Evolutionary conservation across 2,797 vertebrate species (phyloP).

Genomic region (Crocodylus rhombifer): DNA sequence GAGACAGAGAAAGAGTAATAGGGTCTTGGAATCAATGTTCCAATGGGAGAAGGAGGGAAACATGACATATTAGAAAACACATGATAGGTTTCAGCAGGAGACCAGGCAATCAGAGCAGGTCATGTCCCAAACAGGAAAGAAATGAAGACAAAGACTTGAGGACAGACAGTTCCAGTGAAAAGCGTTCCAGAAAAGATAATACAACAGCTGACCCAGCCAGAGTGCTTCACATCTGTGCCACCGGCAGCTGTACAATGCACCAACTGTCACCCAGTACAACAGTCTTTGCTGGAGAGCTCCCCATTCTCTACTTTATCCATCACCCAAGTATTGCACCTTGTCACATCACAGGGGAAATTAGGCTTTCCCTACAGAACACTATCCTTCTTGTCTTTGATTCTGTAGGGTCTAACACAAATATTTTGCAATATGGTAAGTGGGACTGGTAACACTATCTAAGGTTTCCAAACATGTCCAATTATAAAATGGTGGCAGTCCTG

Average conservation of each 20-base stretch:
- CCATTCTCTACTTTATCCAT: not conserved
- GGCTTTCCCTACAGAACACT: not conserved
- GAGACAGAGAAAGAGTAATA: not conserved
- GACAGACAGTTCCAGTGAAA: not conserved
- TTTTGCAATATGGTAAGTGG: not conserved
- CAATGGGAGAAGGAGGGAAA: too few relatives aligned
- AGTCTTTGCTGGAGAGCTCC: not conserved
- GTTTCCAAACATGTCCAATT: not conserved
- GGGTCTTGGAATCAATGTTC: not conserved
- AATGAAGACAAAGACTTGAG: not conserved
- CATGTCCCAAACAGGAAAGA: too few relatives aligned
- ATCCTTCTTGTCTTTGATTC: fast-evolving
- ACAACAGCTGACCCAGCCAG: not conserved
- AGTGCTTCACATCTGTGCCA: not conserved
- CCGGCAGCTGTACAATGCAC: not conserved
- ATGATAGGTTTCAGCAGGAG: too few relatives aligned
- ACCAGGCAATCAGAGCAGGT: too few relatives aligned
- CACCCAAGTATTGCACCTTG: not conserved
- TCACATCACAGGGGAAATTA: fast-evolving
- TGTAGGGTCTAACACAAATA: fast-evolving
- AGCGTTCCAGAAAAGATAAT: not conserved
- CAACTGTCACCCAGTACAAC: too few relatives aligned
- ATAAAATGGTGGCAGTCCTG: not conserved
- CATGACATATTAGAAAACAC: too few relatives aligned
- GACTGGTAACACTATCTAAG: not conserved